Evolutionary conservation across 1,140 invertebrate genomes (phyloP), one percentile per base, ranked within the genome.

Genomic region (Bicyclus anynana): DNA sequence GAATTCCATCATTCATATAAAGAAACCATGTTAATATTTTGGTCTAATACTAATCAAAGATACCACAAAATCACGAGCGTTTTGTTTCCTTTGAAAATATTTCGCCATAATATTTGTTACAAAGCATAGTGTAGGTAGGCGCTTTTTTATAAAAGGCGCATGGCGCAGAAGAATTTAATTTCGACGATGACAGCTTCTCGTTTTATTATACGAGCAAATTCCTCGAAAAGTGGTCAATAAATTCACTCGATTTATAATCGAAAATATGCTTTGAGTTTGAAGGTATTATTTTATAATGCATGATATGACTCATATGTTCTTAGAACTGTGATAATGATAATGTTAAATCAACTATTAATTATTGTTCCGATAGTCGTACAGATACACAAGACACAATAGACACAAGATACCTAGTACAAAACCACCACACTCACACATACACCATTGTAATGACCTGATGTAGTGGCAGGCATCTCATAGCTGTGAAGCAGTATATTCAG

Each of bases 131-230:
- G 61, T 58, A 59, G 54, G 62, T 59, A 62, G 51, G 59, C 53
- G n/a, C n/a, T n/a, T 60, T 56, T 69, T 70, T 64, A 53, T 59
- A 50, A 44, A 44, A 12, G n/a, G 17, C 18, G 55, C 65, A 72
- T 63, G 61, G 67, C 64, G 59, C 67, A 64, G 56, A 74, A 64
- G 59, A 74, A 72, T 74, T 72, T 74, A 72, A 74, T 74, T 72
- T 72, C 51, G 49, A 59, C 65, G 69, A 70, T 72, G 65, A 71
- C 69, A 72, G 63, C 64, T n/a, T 62, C 53, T 60, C 62, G 61
- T 58, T 61, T 69, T 70, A 69, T 65, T 62, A 65, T 40, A 60
- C 48, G 63, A 67, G 53, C 65, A 71, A 73, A 73, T 76, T 67
- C 58, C 62, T 53, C 17, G 49, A 49, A 66, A 69, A 74, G 62